These are phyloP conservation scores for Lycocorax pyrrhopterus DNA, from an alignment of 2,113 vertebrate genomes.

Conservation along the genomic window DNA sequence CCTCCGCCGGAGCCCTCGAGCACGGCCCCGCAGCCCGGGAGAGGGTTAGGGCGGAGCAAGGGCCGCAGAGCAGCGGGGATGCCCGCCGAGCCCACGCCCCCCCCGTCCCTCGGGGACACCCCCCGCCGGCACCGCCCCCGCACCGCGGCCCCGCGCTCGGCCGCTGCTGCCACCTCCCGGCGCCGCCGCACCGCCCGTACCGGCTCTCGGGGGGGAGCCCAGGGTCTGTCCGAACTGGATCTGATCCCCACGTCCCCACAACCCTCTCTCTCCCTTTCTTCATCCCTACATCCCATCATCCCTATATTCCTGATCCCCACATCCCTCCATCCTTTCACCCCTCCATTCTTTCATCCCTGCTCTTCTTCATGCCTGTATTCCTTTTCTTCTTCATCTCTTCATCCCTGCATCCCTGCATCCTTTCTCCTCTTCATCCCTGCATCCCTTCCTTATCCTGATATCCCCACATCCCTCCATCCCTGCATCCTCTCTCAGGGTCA, in stretches of 20 bases:
- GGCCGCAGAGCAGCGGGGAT: not conserved
- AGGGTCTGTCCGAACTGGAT: rapidly evolving
- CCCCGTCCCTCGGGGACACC: not conserved
- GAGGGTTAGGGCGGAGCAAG: not conserved
- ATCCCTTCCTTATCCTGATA: too few relatives aligned
- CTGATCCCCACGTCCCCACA: too few relatives aligned
- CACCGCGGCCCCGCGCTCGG: not conserved
- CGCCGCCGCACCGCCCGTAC: not conserved
- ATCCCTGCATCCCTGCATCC: not conserved
- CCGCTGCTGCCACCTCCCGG: conserved; percentile 53
- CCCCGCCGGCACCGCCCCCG: not conserved
- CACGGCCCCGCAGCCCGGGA: not conserved
- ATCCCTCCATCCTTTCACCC: not conserved
- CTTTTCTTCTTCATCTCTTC: not conserved
- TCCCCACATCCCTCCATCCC: not conserved
- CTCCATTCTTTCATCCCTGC: not conserved
- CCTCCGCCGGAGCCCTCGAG: not conserved
- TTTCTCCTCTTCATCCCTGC: not conserved
- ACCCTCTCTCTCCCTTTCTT: too few relatives aligned
- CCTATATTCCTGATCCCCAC: not conserved
- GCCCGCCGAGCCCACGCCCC: not conserved
- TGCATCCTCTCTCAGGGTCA: not conserved
- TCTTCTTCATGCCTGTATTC: not conserved
- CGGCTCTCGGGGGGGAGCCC: not conserved
- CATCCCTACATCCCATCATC: not conserved